Evolutionary conservation across 2,797 vertebrate species (phyloP), one percentile per base, ranked within the genome.

Genomic region (Choloepus didactylus): DNA sequence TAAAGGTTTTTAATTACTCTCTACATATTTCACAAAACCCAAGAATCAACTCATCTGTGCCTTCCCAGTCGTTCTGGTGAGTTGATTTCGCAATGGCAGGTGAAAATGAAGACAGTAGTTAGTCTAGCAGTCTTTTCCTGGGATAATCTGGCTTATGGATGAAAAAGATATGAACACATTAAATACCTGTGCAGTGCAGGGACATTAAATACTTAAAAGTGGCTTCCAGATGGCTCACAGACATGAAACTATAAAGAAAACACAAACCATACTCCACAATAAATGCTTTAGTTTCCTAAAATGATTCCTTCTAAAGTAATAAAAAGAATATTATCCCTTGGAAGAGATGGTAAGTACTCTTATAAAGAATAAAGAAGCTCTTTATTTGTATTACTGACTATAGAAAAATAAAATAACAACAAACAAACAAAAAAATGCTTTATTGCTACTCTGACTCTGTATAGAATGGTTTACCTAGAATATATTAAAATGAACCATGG

Each of bases 141-240:
- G 79, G 82, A 49, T 85, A 93, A 86, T 77, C 51, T 44, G 85
- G 56, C 80, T 86, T 82, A 67, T 10, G 27, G 73, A 69, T 35
- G 46, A 29, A 85, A 91, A 72, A 56, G n/a, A 64, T 56, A 89
- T 46, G 54, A 49, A 86, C 91, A 64, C 84, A 91, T 84, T 87
- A 59, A 91, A 86, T 8, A 83, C n/a, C 3, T 44, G 72, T 41
- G 70, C 54, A 75, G 3, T 70, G 59, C 73, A 87, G 69, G 35
- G 27, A 44, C 66, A 81, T 41, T 69, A 69, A 89, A 81, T 87
- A 70, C 73, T 66, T 67, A 70, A 64, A 51, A 41, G 75, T 79
- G 85, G 18, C 81, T 95, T 96, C 77, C 93, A 89, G 87, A 86
- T 54, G 93, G 95, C 54, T 60, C 72, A 21, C 25, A 70, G 77